Base-by-base conservation (phyloP, 2,797 vertebrate species). In the Hyperoplus immaculatus region DNA sequence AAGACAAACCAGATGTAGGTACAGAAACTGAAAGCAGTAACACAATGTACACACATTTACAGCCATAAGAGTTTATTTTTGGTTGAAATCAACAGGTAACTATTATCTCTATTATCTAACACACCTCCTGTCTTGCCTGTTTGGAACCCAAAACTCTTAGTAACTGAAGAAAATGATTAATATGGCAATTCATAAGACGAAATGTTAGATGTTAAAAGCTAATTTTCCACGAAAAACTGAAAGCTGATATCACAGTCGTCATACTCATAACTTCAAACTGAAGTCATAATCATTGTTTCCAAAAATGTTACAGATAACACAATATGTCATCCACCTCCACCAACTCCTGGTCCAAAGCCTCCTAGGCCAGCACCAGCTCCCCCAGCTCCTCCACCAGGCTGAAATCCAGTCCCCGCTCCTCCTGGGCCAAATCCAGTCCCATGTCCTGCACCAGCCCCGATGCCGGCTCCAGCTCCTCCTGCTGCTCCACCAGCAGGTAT, bases 401-500 rank as follows among this genome's bases (percentile, higher is more conserved):
- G 84, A 78, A 82, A 87, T 73, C 84, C 91, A 50, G 89, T 86
- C 12, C 89, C 90, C 2, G 74, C 45, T 54, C 82, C 90, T 53
- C 87, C 89, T 8, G 78, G 88, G 3, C 81, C 78, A 43, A 78
- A 81, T 59, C 89, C 88, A 5, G 88, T 78, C 58, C 84, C 90
- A 29, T 29, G 88, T 55, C 16, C 87, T 29, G 29, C 71, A 21
- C 82, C 84, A 51, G 82, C 83, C 58, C 91, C 92, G 45, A 78
- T 81, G 62, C 72, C 93, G 57, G 91, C 85, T 67, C 89, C 92
- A 49, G 76, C 59, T 72, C 87, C 91, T 45, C 77, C 77, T 76
- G 63, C 89, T 57, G 83, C 89, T 83, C 86, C 94, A 83, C 91
- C 92, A 77, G 89, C 81, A 77, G 95, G 95, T 91, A 95, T 64